A percentile compares a stretch with the other conserved stretches of the same genome.
These are phyloP conservation scores for Platysteira castanea DNA, from an alignment of 2,113 vertebrate genomes.

Conservation along the genomic window DNA sequence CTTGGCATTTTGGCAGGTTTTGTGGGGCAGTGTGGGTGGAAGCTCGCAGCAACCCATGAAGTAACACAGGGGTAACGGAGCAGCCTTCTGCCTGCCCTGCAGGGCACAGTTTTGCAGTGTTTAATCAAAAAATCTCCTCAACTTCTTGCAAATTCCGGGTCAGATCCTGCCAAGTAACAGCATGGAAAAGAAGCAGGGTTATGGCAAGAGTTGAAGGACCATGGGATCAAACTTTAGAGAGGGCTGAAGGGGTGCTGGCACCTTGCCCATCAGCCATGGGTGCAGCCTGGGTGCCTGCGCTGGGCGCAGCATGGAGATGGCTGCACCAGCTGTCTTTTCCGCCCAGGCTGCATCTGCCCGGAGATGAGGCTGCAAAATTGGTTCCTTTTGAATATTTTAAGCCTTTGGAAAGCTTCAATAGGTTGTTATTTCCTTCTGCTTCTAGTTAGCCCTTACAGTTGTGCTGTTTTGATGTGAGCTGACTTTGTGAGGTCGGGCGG, in stretches of 20 bases:
- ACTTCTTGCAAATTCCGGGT: not conserved
- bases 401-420: not conserved
- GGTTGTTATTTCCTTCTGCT: conserved; percentile 39
- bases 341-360: accelerated
- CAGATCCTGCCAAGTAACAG: not conserved
- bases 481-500: conserved; percentile 73
- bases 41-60: accelerated
- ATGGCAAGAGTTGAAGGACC: not conserved
- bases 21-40: not conserved
- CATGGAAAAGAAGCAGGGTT: not conserved
- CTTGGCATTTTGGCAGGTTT: not conserved
- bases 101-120: not conserved
- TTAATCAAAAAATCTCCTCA: not conserved
- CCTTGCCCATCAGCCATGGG: not conserved
- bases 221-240: not conserved
- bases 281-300: accelerated
- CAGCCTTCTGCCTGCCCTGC: not conserved
- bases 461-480: conserved; percentile 64
- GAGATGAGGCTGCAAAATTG: not conserved
- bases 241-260: not conserved
- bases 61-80: accelerated
- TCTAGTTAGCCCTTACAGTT: not conserved
- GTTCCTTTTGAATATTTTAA: not conserved
- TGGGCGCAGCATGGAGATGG: accelerated
- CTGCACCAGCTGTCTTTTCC: accelerated